phyloP scores from a whole-genome alignment of 2,113 vertebrate genomes.

The Synodontis membranacea region DNA sequence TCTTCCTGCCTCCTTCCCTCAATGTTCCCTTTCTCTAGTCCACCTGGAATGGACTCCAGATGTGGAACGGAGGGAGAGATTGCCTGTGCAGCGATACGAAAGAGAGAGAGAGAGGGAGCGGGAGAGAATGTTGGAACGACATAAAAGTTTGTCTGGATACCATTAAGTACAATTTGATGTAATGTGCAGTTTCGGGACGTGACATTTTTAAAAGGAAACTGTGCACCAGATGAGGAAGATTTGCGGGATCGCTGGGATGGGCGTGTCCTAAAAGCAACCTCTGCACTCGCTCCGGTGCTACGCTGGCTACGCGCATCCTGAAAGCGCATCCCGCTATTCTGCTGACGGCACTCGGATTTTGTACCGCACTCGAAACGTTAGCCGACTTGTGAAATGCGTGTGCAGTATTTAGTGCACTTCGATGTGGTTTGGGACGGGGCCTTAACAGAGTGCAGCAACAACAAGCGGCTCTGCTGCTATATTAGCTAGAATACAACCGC shows the following conservation, averaged over 20 bases:
- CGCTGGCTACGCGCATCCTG: background rate
- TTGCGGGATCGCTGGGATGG: constrained; percentile 54
- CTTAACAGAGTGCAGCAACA: constrained; percentile 74
- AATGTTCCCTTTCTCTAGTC: constrained; percentile 55
- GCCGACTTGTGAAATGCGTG: background rate
- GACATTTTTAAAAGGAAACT: constrained; percentile 80
- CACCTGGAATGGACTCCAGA: constrained; percentile 81
- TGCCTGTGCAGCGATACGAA: constrained; percentile 49
- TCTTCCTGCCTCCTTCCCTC: constrained; percentile 16
- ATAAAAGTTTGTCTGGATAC: constrained; percentile 84
- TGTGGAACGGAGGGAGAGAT: constrained; percentile 69
- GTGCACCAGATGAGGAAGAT: constrained; percentile 77
- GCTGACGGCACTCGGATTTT: constrained; percentile 23
- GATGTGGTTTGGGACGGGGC: constrained; percentile 11
- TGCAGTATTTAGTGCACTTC: background rate
- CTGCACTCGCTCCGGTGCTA: constrained; percentile 50
- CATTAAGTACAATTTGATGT: constrained; percentile 84
- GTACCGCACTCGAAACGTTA: background rate
- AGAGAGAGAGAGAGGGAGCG: constrained; percentile 39
- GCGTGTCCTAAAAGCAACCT: constrained; percentile 63
- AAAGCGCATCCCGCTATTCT: background rate
- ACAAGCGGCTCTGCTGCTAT: constrained; percentile 64
- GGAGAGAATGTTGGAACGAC: constrained; percentile 77
- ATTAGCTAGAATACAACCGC: constrained; percentile 65
- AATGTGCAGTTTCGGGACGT: constrained; percentile 77